Evolutionary conservation across 2,888 invertebrate genomes (phyloP).

Genomic region (Xestia rhomboidea): DNA sequence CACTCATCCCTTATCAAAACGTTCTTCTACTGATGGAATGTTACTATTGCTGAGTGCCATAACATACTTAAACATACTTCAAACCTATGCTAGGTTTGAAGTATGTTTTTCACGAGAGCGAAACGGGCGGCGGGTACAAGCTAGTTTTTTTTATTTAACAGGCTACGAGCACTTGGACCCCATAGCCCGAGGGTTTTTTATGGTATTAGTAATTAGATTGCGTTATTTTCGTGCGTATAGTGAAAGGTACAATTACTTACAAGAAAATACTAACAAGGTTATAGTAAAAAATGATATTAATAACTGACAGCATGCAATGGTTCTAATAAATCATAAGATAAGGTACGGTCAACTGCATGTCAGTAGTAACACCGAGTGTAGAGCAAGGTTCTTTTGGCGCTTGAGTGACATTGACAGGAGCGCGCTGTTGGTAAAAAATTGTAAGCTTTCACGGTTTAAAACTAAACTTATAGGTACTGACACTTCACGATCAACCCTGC

Average conservation of each 20-base stretch:
- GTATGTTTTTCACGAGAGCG: background rate
- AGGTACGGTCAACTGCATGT: background rate
- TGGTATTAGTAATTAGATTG: background rate
- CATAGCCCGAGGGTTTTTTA: background rate
- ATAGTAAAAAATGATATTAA: background rate
- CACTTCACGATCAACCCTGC: too few species aligned
- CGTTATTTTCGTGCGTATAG: background rate
- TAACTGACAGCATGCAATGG: background rate
- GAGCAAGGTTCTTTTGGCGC: too few species aligned
- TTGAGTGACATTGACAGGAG: too few species aligned
- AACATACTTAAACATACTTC: too few species aligned
- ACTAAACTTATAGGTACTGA: too few species aligned
- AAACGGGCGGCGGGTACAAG: background rate
- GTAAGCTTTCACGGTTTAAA: too few species aligned
- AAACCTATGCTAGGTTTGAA: too few species aligned
- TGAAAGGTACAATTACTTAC: slow-evolving; percentile 4
- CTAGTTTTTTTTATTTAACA: background rate
- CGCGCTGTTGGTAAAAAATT: too few species aligned
- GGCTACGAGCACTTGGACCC: background rate
- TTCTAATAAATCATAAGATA: background rate
- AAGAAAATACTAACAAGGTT: background rate
- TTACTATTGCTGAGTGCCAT: background rate
- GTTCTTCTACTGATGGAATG: too few species aligned
- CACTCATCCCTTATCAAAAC: too few species aligned
- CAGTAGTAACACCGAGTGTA: too few species aligned